Base-by-base conservation (phyloP, 2,113 vertebrate genomes). In the Sarotherodon lohbergeri region DNA sequence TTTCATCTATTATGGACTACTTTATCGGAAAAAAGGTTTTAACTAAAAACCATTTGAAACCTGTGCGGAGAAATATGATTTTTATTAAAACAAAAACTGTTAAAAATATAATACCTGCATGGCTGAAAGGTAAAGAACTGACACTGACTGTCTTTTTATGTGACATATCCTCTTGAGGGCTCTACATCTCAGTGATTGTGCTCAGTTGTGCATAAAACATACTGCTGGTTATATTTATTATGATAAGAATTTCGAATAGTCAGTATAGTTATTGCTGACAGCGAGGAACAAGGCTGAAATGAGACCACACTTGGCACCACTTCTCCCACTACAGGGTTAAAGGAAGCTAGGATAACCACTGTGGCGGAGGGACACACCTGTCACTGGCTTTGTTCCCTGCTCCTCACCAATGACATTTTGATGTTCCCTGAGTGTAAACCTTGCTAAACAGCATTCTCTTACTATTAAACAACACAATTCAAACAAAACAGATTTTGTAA, bases 351-450 rank as follows among this genome's bases (percentile, higher is more conserved):
- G 80, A 41, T 39, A 24, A 61, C 66, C 48, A 27, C 80, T 29
- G 56, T 48, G 76, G 94, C 93, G 93, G 94, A 95, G 89, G 94
- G 82, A 95, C 89, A 94, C 93, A 91, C 87, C 92, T 93, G 88
- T 91, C 92, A 91, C 83, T 66, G 86, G 82, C 34, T 66, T 86
- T 94, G 81, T 88, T 86, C 13, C 73, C 27, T 84, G 56, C 83
- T 87, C 39, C 73, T 90, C 87, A 81, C 86, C 82, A 89, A 79
- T 91, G 88, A 91, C 93, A 91, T 93, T 89, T 90, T 85, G 10
- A 91, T 93, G 81, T 86, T 90, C 59, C 71, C 56, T 68, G 54
- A 81, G 71, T 41, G 11, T 52, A 78, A 82, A 88, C 61, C 82
- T 27, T 48, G 11, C 56, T 46, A 2, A 43, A 59, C 73, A 48